Conservation (phyloP, 2,113 vertebrate species). For the Trinectes maculatus region DNA sequence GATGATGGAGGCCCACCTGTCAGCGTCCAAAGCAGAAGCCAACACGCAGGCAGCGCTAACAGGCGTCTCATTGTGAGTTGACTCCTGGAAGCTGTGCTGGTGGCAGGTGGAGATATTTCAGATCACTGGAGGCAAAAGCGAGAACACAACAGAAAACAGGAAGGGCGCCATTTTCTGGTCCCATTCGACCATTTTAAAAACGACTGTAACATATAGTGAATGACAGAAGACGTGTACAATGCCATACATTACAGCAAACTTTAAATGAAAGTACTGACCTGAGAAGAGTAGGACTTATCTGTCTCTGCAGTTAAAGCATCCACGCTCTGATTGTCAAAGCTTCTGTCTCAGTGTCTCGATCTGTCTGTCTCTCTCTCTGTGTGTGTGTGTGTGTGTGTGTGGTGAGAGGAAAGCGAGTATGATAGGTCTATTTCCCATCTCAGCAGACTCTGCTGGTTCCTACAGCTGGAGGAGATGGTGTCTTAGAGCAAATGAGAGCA, state of each 20-base stretch:
- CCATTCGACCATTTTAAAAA: conserved; percentile 60
- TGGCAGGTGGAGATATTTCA: conserved; percentile 14
- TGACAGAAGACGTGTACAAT: not conserved
- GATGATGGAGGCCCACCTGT: conserved; percentile 41
- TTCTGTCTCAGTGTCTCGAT: not conserved
- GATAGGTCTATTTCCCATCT: conserved; percentile 38
- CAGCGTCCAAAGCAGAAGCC: conserved; percentile 54
- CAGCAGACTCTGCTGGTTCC: no score
- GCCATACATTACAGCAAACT: not conserved
- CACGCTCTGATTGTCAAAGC: not conserved
- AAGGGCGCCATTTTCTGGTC: conserved; percentile 65
- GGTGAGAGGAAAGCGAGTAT: not conserved
- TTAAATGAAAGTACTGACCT: conserved; percentile 26
- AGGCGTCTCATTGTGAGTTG: conserved; percentile 20
- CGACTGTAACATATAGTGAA: not conserved
- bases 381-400: conserved; percentile 7
- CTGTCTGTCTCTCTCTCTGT: not conserved
- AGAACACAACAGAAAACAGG: not conserved
- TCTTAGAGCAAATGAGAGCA: not conserved
- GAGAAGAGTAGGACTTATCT: not conserved
- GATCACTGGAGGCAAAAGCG: rapidly evolving
- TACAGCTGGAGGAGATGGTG: not conserved
- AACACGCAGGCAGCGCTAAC: not conserved
- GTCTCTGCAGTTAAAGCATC: not conserved
- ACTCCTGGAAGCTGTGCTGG: conserved; percentile 3